Percentiles rank a stretch among this genome's conserved stretches.
Evolutionary conservation across 2,113 vertebrate species (phyloP).

Genomic region (Agelaius phoeniceus): DNA sequence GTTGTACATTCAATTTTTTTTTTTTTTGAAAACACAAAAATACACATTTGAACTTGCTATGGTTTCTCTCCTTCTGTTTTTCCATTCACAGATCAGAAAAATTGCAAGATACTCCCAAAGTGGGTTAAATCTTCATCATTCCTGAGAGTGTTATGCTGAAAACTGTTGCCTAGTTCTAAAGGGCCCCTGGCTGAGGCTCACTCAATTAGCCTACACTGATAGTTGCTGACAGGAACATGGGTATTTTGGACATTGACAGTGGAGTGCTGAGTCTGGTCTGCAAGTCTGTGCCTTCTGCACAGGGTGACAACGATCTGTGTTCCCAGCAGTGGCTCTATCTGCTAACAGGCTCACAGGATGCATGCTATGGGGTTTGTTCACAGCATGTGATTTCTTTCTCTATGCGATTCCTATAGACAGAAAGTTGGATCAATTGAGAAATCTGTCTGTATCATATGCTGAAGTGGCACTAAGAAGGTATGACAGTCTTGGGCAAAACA

Average conservation of each 20-base stretch:
- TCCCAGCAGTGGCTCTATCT: background rate
- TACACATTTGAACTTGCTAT: background rate
- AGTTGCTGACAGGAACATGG: background rate
- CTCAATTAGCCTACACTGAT: background rate
- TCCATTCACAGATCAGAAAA: background rate
- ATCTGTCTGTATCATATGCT: background rate
- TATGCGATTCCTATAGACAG: background rate
- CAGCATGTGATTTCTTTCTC: background rate
- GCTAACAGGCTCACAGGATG: rapidly evolving
- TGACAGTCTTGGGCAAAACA: background rate
- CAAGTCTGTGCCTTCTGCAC: background rate
- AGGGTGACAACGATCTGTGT: background rate
- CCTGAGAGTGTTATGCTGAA: background rate
- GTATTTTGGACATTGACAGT: background rate
- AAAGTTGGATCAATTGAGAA: background rate
- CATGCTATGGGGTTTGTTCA: background rate
- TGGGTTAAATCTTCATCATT: background rate
- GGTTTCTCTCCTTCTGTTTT: background rate
- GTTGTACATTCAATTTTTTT: background rate
- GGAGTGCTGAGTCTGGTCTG: background rate
- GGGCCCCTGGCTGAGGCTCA: background rate
- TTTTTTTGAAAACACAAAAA: background rate
- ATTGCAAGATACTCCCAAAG: background rate
- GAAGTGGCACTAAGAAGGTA: background rate
- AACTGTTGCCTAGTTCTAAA: background rate